Percentiles rank a stretch among this genome's conserved stretches.
phyloP scores from a whole-genome alignment of 2,797 vertebrate species.

The Manis javanica region DNA sequence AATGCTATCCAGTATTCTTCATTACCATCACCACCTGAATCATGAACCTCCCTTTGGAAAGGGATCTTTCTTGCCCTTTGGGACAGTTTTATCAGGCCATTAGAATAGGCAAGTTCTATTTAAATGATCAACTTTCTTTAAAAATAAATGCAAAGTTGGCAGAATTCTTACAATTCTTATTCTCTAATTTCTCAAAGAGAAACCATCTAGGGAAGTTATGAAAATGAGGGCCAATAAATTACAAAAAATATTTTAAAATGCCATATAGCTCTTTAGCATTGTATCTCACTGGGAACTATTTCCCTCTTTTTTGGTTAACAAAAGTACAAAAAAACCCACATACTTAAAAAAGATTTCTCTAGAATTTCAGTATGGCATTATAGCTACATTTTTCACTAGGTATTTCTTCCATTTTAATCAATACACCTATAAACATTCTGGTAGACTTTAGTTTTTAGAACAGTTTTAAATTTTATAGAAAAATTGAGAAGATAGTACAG shows the following conservation, averaged over 20 bases:
- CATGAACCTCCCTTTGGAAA: background rate
- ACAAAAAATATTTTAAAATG: background rate
- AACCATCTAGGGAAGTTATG: background rate
- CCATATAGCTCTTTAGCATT: background rate
- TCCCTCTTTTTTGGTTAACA: background rate
- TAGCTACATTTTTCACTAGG: background rate
- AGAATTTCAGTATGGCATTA: background rate
- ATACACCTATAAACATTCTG: background rate
- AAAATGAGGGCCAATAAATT: background rate
- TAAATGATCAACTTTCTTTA: background rate
- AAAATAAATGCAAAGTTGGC: background rate
- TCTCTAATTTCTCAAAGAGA: background rate
- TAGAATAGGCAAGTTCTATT: background rate
- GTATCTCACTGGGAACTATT: background rate
- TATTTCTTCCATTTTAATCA: background rate
- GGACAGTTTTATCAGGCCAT: background rate
- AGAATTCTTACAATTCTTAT: background rate
- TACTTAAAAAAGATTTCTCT: background rate
- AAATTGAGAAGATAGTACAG: background rate
- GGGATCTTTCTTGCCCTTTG: background rate
- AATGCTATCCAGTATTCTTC: background rate
- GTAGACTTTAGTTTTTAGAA: background rate
- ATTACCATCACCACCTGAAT: background rate
- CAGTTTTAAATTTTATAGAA: background rate
- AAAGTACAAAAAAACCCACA: background rate